Conservation (phyloP, 2,888 invertebrate genomes). For the Lamellibrachia satsuma region DNA sequence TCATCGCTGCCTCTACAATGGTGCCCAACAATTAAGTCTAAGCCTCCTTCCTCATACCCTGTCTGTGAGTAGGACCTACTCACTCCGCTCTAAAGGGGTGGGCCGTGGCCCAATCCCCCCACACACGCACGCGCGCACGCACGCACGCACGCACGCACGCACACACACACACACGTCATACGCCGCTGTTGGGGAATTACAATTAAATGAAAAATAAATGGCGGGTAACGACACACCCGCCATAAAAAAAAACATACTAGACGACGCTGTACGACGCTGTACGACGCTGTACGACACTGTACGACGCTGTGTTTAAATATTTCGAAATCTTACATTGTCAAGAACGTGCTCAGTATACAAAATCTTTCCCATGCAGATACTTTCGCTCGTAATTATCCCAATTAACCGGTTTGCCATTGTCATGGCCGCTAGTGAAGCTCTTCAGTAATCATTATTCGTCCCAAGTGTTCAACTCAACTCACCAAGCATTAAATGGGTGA, state of each 20-base stretch:
- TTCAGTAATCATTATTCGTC: background rate
- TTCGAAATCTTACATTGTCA: background rate
- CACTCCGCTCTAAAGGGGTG: no score
- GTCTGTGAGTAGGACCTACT: no score
- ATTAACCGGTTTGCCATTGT: background rate
- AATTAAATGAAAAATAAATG: background rate
- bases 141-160: background rate
- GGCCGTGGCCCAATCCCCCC: no score
- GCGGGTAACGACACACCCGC: background rate
- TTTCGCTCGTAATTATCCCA: background rate
- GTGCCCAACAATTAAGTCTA: no score
- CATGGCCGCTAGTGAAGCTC: background rate
- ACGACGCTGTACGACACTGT: background rate
- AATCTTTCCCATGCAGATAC: background rate
- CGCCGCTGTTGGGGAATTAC: background rate
- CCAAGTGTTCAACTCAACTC: background rate
- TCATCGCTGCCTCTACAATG: no score
- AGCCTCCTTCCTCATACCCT: no score
- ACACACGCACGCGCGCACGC: no score
- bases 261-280: background rate
- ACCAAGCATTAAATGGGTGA: background rate
- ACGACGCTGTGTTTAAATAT: background rate
- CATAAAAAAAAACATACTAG: background rate
- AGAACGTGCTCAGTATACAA: background rate
- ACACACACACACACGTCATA: background rate